Percentiles rank a stretch among this genome's conserved stretches.
phyloP scores from a whole-genome alignment of 2,888 invertebrate genomes.

The Tinea trinotella region DNA sequence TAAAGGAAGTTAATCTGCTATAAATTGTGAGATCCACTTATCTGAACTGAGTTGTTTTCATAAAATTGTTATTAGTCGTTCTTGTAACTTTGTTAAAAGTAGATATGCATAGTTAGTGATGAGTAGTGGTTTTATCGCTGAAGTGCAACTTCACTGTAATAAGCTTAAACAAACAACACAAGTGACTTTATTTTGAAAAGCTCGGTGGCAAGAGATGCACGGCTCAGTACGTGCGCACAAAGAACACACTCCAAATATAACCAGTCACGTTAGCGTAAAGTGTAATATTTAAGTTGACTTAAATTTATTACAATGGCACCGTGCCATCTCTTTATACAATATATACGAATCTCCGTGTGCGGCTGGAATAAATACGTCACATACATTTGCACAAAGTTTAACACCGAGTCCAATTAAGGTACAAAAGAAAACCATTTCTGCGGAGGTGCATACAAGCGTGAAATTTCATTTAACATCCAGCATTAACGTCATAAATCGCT shows the following conservation, averaged over 20 bases:
- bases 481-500: constrained; percentile 57
- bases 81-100: no score
- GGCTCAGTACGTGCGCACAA: constrained; percentile 2
- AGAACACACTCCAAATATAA: constrained; percentile 11
- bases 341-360: not conserved
- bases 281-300: constrained; percentile 14
- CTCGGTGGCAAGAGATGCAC: constrained; percentile 3
- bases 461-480: constrained; percentile 52
- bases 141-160: constrained; percentile 9
- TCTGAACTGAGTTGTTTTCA: no score
- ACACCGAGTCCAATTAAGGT: constrained; percentile 14
- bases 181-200: constrained; percentile 6
- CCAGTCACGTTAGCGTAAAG: constrained; percentile 7
- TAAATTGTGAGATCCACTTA: no score
- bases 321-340: constrained; percentile 17
- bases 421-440: constrained; percentile 39
- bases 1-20: no score
- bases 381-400: constrained; percentile 10
- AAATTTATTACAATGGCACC: constrained; percentile 16
- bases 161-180: constrained; percentile 10
- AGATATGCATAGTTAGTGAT: not conserved
- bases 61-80: no score
- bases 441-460: constrained; percentile 39
- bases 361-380: constrained; percentile 16
- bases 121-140: not conserved